phyloP scores from a whole-genome alignment of 2,888 invertebrate species.

The Pseudococcus viburni region DNA sequence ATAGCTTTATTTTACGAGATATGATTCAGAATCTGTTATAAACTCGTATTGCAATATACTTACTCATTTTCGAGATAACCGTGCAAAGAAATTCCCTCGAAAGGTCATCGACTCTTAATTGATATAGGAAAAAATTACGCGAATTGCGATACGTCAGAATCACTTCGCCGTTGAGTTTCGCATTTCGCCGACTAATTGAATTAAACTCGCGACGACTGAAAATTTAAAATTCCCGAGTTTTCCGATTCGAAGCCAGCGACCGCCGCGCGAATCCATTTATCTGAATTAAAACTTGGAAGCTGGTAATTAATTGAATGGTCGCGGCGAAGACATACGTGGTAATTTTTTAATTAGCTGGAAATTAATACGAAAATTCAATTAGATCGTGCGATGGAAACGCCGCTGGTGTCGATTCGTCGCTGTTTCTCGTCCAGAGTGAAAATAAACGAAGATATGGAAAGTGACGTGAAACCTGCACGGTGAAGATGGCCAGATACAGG shows the following conservation, averaged over 20 bases:
- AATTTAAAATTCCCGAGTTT: too few species aligned
- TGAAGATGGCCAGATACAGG: background rate
- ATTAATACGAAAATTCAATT: background rate
- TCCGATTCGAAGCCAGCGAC: too few species aligned
- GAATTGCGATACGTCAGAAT: background rate
- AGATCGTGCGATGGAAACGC: background rate
- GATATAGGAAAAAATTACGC: background rate
- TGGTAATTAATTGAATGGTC: background rate
- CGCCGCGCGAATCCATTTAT: too few species aligned
- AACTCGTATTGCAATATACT: background rate
- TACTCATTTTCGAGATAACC: slow-evolving; percentile 15
- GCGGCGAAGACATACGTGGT: background rate
- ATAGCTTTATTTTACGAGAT: background rate
- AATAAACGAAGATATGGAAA: too few species aligned
- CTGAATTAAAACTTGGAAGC: background rate
- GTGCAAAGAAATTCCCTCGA: background rate
- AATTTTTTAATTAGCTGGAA: background rate
- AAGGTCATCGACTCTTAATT: slow-evolving; percentile 22
- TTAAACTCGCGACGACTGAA: background rate
- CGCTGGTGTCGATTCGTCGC: too few species aligned
- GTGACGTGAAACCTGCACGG: background rate
- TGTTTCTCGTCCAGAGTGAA: too few species aligned
- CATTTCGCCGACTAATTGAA: background rate
- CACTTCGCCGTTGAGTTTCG: background rate
- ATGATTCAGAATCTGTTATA: slow-evolving; percentile 18